Evolutionary conservation across 2,797 vertebrate species (phyloP).

Genomic region (Arrhamphus sclerolepis): DNA sequence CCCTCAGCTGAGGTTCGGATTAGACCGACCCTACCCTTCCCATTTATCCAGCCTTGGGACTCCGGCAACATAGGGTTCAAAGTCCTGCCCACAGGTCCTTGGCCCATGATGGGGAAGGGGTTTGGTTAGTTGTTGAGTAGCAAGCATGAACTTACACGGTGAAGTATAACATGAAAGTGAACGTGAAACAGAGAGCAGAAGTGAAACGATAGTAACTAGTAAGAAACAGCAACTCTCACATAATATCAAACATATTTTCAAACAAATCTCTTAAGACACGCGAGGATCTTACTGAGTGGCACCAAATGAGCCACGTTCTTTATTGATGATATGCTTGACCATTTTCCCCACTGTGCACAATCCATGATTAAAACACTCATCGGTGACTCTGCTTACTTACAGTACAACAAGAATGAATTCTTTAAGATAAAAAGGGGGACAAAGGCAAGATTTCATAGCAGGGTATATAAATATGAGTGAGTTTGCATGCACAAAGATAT

Average conservation of each 20-base stretch:
- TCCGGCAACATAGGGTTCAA: no score
- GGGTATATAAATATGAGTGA: conserved; percentile 81
- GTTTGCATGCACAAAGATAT: conserved; percentile 76
- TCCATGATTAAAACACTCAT: conserved; percentile 76
- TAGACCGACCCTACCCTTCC: no score
- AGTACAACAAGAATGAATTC: conserved; percentile 76
- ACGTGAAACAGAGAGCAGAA: no score
- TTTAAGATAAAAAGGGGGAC: conserved; percentile 52
- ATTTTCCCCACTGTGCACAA: conserved; percentile 72
- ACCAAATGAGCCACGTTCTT: conserved; percentile 60
- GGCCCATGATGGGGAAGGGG: no score
- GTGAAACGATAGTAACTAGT: no score
- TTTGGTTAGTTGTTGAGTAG: no score
- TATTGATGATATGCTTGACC: conserved; percentile 78
- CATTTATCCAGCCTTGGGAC: no score
- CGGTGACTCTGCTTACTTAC: conserved; percentile 78
- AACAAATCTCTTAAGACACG: conserved; percentile 12
- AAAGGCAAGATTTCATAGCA: conserved; percentile 66
- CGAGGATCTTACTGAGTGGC: conserved; percentile 30
- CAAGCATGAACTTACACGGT: no score
- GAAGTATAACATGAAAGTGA: no score
- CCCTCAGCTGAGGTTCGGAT: no score
- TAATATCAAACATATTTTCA: background rate
- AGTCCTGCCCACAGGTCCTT: no score
- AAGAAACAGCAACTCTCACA: background rate